Percentiles rank a stretch among this genome's conserved stretches.
phyloP scores from a whole-genome alignment of 2,113 vertebrate genomes.

The Upupa epops region DNA sequence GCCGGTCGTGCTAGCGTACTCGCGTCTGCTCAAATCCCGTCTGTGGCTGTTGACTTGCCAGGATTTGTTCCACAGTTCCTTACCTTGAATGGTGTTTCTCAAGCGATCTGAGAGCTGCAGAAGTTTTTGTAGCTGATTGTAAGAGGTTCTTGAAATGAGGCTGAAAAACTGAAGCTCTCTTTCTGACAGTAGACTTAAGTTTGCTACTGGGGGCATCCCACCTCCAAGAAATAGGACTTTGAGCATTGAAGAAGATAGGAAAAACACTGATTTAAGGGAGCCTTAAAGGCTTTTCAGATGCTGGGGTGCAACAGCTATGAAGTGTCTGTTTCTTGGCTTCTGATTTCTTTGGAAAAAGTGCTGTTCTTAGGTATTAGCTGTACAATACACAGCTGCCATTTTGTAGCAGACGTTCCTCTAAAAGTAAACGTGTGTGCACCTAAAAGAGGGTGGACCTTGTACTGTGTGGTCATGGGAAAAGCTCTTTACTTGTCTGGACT shows the following conservation, averaged over 20 bases:
- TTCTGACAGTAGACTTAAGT: background rate
- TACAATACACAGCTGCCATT: background rate
- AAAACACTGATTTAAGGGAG: background rate
- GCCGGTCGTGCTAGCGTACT: fast-evolving
- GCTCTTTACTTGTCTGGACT: background rate
- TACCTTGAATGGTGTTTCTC: background rate
- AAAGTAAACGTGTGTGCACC: background rate
- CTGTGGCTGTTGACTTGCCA: background rate
- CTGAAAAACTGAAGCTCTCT: fast-evolving
- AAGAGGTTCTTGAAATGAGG: background rate
- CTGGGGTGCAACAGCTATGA: background rate
- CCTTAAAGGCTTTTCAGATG: background rate
- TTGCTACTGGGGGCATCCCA: background rate
- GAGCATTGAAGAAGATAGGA: background rate
- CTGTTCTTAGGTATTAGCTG: background rate
- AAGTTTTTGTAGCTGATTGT: background rate
- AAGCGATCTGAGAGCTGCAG: background rate
- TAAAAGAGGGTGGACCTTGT: background rate
- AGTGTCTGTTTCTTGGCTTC: background rate
- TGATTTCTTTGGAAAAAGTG: background rate
- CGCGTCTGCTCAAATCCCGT: background rate
- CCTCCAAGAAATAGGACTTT: background rate
- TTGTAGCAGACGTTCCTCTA: background rate
- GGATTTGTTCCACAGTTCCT: background rate
- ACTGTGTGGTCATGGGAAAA: background rate